phyloP scores from a whole-genome alignment of 2,113 vertebrate species.

The Catharus bicknelli region DNA sequence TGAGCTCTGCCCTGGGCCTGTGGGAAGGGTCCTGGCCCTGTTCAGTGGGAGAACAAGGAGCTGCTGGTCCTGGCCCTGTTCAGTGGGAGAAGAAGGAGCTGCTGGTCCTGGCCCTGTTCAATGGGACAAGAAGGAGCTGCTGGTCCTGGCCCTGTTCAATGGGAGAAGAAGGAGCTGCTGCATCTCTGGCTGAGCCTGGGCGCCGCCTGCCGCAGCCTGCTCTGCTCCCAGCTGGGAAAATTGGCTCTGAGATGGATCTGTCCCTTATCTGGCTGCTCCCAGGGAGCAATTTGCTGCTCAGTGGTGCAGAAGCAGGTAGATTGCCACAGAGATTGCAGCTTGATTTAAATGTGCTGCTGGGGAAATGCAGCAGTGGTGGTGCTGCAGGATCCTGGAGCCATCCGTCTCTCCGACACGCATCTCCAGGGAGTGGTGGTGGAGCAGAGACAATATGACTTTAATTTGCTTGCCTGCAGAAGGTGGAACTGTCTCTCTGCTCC shows the following conservation, averaged over 20 bases:
- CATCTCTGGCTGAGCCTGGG: rapidly evolving
- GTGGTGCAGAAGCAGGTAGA: slow-evolving; percentile 49
- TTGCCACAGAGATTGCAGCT: slow-evolving; percentile 22
- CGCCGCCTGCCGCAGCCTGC: not conserved
- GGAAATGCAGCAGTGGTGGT: slow-evolving; percentile 26
- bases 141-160: not conserved
- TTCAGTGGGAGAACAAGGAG: not conserved
- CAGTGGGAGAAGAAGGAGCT: not conserved
- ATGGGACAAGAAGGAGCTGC: not conserved
- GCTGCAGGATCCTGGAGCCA: slow-evolving; percentile 45
- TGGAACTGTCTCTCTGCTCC: slow-evolving; percentile 34
- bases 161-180: not conserved
- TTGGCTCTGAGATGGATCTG: not conserved
- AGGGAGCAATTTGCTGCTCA: slow-evolving; percentile 50
- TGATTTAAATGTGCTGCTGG: slow-evolving; percentile 11
- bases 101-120: no score
- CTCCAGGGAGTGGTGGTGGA: slow-evolving; percentile 36
- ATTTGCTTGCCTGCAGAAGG: not conserved
- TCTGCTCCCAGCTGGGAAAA: not conserved
- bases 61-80: not conserved
- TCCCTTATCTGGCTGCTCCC: slow-evolving; percentile 5
- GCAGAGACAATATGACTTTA: slow-evolving; percentile 41
- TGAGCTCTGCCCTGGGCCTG: slow-evolving; percentile 55
- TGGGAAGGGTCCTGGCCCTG: not conserved
- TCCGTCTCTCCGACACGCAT: not conserved